Percentiles rank a stretch among this genome's conserved stretches.
Conservation (phyloP, 2,888 invertebrate genomes). For the Ormia ochracea region DNA sequence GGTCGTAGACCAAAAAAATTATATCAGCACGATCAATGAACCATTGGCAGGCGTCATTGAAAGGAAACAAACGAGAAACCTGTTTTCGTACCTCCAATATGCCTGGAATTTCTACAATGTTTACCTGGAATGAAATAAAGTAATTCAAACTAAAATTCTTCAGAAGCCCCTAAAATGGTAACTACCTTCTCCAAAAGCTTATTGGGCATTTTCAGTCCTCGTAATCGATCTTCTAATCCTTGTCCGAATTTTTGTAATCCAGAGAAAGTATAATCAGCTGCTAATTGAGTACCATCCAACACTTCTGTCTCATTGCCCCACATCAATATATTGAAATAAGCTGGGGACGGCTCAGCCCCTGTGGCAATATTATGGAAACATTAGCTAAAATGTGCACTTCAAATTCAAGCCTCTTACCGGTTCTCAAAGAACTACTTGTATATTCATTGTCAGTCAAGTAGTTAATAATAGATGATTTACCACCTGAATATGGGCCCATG, state of each 20-base stretch:
- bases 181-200: conserved; percentile 91
- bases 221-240: conserved; percentile 90
- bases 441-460: conserved; percentile 93
- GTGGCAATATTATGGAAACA: neutral
- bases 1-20: conserved; percentile 96
- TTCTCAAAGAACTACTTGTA: conserved; percentile 87
- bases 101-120: conserved; percentile 96
- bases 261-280: conserved; percentile 96
- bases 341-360: conserved; percentile 96
- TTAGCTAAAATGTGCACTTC: neutral
- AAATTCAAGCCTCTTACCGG: conserved; percentile 80
- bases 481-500: conserved; percentile 98
- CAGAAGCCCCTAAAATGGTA: neutral
- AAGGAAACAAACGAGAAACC: conserved; percentile 93
- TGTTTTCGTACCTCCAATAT: conserved; percentile 95
- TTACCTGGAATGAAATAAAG: conserved; percentile 81
- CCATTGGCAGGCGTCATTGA: conserved; percentile 98
- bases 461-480: conserved; percentile 95
- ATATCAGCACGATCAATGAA: conserved; percentile 97
- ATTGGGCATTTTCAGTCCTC: conserved; percentile 88
- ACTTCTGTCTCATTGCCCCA: conserved; percentile 90
- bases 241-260: conserved; percentile 96
- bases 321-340: conserved; percentile 94
- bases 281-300: conserved; percentile 93
- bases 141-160: neutral